Base-by-base conservation (phyloP, 2,888 invertebrate genomes). In the Hirtodrosophila trivittata region DNA sequence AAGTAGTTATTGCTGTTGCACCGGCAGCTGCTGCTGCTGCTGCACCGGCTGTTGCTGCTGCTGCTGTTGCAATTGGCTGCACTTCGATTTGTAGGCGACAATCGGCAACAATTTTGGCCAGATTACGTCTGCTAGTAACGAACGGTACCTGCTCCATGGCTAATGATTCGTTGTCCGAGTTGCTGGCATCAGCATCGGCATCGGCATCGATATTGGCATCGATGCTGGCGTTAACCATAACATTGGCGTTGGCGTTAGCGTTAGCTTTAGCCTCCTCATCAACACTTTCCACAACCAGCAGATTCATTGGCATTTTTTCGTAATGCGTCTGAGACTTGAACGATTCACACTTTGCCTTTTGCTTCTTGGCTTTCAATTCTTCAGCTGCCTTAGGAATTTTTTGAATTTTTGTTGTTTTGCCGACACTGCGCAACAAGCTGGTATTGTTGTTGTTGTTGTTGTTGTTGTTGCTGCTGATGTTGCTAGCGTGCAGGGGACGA, bases 321-420 rank as follows among this genome's bases (percentile, higher is more conserved):
- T 78, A 75, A 74, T 73, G 68, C 57, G 65, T 55, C 43, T 56
- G 35, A n/a, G 49, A 49, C 52, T 50, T 60, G 37, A 49, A 26
- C 45, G 51, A 43, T 56, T 78, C 82, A 78, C 85, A 84, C 85
- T 82, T 78, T 63, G 75, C 66, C 62, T 78, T 69, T 70, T 81
- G 47, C 58, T 55, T 67, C 75, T 77, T 82, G 73, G 77, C 74
- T 85, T 71, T 85, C 59, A 87, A 71, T 70, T 68, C 80, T 78
- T 87, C 87, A 62, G 64, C 70, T 87, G 87, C 87, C 71, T 83
- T 82, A 68, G 87, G 83, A 83, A 87, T 83, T 83, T 83, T 87
- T 58, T 64, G 70, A 87, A 77, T 86, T 83, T 86, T 86, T 85
- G 58, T 66, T 70, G 51, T 39, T 28, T 28, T 21, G 38, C 12